These are phyloP conservation scores for Nomada goodeniana DNA, from an alignment of 2,888 invertebrate genomes.

Conservation along the genomic window DNA sequence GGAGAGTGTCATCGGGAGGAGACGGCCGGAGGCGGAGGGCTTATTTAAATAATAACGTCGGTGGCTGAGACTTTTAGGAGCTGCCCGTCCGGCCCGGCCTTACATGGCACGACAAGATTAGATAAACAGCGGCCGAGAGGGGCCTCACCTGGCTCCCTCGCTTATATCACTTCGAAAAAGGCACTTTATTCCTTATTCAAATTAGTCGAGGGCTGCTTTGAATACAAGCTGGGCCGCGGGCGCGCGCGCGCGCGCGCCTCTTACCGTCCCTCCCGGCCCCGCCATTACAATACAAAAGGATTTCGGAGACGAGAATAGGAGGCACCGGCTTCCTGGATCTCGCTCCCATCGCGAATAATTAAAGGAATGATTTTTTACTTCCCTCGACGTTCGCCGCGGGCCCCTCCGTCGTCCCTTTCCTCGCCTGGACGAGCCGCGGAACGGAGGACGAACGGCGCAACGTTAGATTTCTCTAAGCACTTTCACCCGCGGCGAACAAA, in stretches of 20 bases:
- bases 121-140: constrained; percentile 71
- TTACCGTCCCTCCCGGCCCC: constrained; percentile 68
- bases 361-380: constrained; percentile 2
- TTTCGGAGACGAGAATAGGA: constrained; percentile 63
- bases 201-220: constrained; percentile 80
- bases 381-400: not conserved
- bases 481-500: constrained; percentile 23
- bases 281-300: constrained; percentile 82
- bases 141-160: constrained; percentile 65
- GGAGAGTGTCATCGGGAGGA: constrained; percentile 47
- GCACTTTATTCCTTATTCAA: constrained; percentile 82
- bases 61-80: constrained; percentile 74
- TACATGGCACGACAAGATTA: constrained; percentile 80
- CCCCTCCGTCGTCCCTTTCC: no score
- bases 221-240: constrained; percentile 76
- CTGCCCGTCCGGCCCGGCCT: constrained; percentile 76
- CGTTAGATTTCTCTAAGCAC: not conserved
- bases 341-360: constrained; percentile 19
- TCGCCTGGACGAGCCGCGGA: not conserved
- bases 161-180: constrained; percentile 77
- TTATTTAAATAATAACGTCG: constrained; percentile 80
- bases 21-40: constrained; percentile 23
- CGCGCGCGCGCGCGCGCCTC: constrained; percentile 70
- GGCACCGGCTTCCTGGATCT: constrained; percentile 26
- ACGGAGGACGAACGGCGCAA: not conserved